A percentile compares a stretch with the other conserved stretches of the same genome.
Evolutionary conservation across 2,888 invertebrate species (phyloP).

Genomic region (Zonitis immaculata): DNA sequence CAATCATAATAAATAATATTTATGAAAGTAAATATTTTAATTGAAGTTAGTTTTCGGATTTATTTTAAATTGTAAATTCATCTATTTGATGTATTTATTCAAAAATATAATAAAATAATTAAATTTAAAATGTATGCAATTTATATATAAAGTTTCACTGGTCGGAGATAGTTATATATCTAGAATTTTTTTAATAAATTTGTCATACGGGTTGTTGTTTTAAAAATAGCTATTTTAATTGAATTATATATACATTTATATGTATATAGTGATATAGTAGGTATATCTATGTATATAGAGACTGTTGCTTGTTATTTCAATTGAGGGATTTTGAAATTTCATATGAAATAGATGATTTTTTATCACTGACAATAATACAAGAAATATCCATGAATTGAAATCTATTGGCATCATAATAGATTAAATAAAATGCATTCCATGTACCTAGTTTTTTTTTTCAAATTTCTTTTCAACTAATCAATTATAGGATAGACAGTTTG

Average conservation of each 20-base stretch:
- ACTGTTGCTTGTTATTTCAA: constrained; percentile 8
- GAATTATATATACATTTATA: constrained; percentile 18
- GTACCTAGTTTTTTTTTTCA: constrained; percentile 26
- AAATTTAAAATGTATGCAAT: constrained; percentile 18
- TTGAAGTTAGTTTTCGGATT: too few species aligned
- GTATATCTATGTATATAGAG: too few species aligned
- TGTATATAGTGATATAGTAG: too few species aligned
- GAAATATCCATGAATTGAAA: constrained; percentile 14
- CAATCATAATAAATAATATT: too few species aligned
- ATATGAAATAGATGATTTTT: constrained; percentile 15
- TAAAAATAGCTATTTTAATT: constrained; percentile 14
- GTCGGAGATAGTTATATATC: too few species aligned
- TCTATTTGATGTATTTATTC: constrained; percentile 14
- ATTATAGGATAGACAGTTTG: too few species aligned
- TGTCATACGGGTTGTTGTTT: constrained; percentile 13
- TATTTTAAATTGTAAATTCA: constrained; percentile 18
- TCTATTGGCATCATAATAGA: too few species aligned
- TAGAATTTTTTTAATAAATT: too few species aligned
- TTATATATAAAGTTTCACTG: constrained; percentile 15
- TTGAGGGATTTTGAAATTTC: constrained; percentile 16
- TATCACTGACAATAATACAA: constrained; percentile 16
- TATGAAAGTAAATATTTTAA: too few species aligned
- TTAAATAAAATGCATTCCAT: too few species aligned
- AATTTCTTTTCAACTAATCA: too few species aligned
- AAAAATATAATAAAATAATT: constrained; percentile 18